phyloP scores from a whole-genome alignment of 1,140 invertebrate species.

The Probaryconus sp. region DNA sequence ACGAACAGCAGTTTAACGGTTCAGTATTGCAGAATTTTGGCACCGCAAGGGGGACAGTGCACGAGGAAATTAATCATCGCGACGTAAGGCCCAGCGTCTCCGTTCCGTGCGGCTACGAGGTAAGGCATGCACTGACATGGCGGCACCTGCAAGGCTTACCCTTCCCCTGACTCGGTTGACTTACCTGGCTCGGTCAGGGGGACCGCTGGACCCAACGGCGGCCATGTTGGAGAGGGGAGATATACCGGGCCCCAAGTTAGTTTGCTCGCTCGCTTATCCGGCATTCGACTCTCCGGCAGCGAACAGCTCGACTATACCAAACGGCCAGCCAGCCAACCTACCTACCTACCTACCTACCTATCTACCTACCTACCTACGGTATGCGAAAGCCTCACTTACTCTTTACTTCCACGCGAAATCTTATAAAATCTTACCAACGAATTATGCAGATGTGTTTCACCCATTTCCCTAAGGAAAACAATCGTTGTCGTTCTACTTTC shows the following conservation, averaged over 20 bases:
- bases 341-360: slow-evolving; percentile 40
- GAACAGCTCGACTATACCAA: slow-evolving; percentile 53
- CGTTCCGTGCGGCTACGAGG: slow-evolving; percentile 74
- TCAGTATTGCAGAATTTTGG: neutral
- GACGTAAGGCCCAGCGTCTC: slow-evolving; percentile 64
- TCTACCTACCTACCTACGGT: slow-evolving; percentile 58
- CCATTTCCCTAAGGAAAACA: no score
- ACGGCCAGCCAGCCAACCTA: no score
- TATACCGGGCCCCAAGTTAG: slow-evolving; percentile 39
- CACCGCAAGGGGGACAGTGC: slow-evolving; percentile 29
- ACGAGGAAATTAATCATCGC: slow-evolving; percentile 51
- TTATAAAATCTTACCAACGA: slow-evolving; percentile 29
- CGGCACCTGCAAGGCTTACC: slow-evolving; percentile 76
- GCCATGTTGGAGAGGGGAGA: slow-evolving; percentile 77
- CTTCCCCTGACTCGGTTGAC: slow-evolving; percentile 68
- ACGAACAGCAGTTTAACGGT: neutral
- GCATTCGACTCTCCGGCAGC: slow-evolving; percentile 57
- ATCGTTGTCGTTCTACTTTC: no score
- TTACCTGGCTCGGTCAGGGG: slow-evolving; percentile 66
- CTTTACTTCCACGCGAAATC: slow-evolving; percentile 58
- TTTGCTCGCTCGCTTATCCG: slow-evolving; percentile 41
- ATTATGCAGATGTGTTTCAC: no score
- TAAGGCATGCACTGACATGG: slow-evolving; percentile 79
- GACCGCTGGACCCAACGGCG: slow-evolving; percentile 70
- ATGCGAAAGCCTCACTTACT: slow-evolving; percentile 68